Conservation (phyloP, 2,797 vertebrate species). For the Fringilla coelebs region DNA sequence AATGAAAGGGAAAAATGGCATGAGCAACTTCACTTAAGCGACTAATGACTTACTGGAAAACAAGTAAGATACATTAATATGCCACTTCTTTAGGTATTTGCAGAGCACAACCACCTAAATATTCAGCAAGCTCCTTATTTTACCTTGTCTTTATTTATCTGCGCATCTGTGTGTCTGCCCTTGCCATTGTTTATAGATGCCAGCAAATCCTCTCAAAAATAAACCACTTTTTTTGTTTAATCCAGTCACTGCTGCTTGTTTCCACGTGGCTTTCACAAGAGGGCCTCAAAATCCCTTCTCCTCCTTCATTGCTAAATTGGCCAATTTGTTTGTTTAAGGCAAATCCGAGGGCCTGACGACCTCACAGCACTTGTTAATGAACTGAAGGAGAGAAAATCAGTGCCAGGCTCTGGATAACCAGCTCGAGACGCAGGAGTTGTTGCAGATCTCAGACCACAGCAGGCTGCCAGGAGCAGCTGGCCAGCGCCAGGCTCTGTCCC, state of each 20-base stretch:
- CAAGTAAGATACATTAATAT: slow-evolving; percentile 41
- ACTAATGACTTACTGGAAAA: slow-evolving; percentile 76
- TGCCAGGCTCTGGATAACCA: background rate
- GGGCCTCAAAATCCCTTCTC: background rate
- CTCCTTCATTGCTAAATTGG: background rate
- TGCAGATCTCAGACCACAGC: background rate
- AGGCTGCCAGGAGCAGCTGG: background rate
- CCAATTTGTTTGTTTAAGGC: background rate
- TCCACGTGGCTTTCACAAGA: background rate
- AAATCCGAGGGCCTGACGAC: background rate
- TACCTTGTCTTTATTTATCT: background rate
- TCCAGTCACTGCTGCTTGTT: background rate
- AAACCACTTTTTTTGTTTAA: background rate
- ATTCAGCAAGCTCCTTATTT: background rate
- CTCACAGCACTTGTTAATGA: background rate
- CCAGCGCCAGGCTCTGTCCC: background rate
- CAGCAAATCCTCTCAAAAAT: background rate
- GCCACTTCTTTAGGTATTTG: slow-evolving; percentile 42
- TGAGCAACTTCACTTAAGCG: slow-evolving; percentile 65
- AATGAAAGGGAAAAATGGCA: slow-evolving; percentile 75
- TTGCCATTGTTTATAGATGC: background rate
- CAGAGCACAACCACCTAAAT: background rate
- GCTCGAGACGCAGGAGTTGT: rapidly evolving
- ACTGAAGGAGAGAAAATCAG: background rate
- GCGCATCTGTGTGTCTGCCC: background rate